phyloP scores from a whole-genome alignment of 1,140 invertebrate genomes.

The Dreissena rostriformis region DNA sequence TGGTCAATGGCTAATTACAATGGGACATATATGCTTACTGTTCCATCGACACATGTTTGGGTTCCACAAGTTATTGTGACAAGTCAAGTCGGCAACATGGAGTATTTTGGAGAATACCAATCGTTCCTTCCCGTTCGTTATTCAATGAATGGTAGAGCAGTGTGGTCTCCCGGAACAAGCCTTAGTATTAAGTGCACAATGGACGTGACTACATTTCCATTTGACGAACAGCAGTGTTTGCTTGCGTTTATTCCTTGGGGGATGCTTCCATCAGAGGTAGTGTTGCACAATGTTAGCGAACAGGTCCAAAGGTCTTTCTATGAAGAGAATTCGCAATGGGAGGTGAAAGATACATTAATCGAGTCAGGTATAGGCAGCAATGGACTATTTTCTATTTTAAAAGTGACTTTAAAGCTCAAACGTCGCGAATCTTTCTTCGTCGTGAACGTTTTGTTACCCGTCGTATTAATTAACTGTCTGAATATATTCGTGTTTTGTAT shows the following conservation, averaged over 20 bases:
- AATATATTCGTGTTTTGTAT: slow-evolving; percentile 22
- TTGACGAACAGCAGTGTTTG: background rate
- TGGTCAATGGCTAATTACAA: background rate
- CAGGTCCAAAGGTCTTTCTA: background rate
- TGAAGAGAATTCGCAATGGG: background rate
- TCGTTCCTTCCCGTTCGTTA: background rate
- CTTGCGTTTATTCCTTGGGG: background rate
- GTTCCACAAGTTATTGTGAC: background rate
- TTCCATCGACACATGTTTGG: background rate
- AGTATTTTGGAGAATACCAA: background rate
- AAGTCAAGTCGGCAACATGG: background rate
- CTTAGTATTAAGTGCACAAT: background rate
- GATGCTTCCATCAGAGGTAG: background rate
- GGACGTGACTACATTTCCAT: slow-evolving; percentile 1
- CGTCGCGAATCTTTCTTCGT: background rate
- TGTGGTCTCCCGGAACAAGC: background rate
- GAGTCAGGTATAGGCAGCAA: background rate
- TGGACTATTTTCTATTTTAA: background rate
- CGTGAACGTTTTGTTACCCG: slow-evolving; percentile 6
- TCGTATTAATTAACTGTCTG: slow-evolving; percentile 5
- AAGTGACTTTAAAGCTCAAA: background rate
- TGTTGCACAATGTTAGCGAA: background rate
- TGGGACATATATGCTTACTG: background rate
- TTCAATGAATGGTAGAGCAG: background rate
- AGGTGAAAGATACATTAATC: background rate